phyloP scores from a whole-genome alignment of 2,113 vertebrate species.

The Pagrus major region DNA sequence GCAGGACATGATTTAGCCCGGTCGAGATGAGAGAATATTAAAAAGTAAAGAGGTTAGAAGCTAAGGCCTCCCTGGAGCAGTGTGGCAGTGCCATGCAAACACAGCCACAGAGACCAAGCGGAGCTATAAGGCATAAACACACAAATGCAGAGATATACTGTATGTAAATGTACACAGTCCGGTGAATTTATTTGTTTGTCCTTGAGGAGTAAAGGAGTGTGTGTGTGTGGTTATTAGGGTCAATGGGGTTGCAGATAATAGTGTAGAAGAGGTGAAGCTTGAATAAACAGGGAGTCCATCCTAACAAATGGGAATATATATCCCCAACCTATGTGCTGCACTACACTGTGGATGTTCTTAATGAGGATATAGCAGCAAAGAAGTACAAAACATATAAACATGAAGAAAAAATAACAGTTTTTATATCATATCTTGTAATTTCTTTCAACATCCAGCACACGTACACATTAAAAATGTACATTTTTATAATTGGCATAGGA shows the following conservation, averaged over 20 bases:
- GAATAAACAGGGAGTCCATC: constrained; percentile 20
- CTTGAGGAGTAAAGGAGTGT: constrained; percentile 25
- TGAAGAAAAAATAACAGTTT: background rate
- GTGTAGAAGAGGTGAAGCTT: constrained; percentile 21
- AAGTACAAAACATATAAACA: background rate
- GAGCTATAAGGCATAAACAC: constrained; percentile 32
- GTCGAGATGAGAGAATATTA: constrained; percentile 72
- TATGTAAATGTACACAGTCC: constrained; percentile 34
- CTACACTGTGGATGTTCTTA: constrained; percentile 27
- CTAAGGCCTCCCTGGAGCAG: constrained; percentile 37
- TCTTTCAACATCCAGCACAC: background rate
- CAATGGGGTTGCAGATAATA: constrained; percentile 54
- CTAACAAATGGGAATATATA: constrained; percentile 37
- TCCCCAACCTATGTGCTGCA: background rate
- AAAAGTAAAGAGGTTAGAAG: constrained; percentile 74
- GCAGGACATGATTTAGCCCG: constrained; percentile 60
- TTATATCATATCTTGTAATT: background rate
- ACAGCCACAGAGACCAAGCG: constrained; percentile 30
- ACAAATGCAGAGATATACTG: constrained; percentile 10
- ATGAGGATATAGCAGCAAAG: constrained; percentile 21
- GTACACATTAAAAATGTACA: background rate
- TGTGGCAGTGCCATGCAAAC: constrained; percentile 49
- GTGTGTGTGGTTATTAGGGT: constrained; percentile 7
- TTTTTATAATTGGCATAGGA: background rate
- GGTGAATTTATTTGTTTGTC: constrained; percentile 37